Conservation (phyloP, 2,888 invertebrate genomes). For the Agrilus biguttatus region DNA sequence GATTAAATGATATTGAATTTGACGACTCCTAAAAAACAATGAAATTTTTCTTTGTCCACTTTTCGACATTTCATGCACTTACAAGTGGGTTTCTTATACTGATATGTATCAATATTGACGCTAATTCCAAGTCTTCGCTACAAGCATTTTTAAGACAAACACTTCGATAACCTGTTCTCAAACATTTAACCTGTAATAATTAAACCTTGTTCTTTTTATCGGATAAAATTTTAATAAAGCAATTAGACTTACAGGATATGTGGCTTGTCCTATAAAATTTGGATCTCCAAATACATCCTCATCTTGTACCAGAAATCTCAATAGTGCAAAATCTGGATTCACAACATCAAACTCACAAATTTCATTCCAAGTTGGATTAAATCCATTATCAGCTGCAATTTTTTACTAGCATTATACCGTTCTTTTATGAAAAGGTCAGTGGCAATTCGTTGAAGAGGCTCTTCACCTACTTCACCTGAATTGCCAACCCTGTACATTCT, state of each 20-base stretch:
- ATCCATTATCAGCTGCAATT: constrained; percentile 72
- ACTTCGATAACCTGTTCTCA: constrained; percentile 80
- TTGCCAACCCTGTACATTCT: no score
- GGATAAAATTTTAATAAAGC: not conserved
- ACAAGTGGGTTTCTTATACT: constrained; percentile 39
- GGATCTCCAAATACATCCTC: constrained; percentile 96
- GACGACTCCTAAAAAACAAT: constrained; percentile 10
- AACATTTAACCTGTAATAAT: constrained; percentile 45
- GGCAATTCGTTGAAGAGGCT: no score
- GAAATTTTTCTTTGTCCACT: not conserved
- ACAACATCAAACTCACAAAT: constrained; percentile 65
- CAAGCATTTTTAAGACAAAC: constrained; percentile 79
- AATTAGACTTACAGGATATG: constrained; percentile 56
- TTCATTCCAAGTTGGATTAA: constrained; percentile 89
- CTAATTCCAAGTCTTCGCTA: constrained; percentile 85
- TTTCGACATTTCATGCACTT: constrained; percentile 8
- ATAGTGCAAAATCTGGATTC: constrained; percentile 70
- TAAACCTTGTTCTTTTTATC: not conserved
- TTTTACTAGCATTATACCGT: not conserved
- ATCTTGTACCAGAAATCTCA: constrained; percentile 81
- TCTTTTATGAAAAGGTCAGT: not conserved
- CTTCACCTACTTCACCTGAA: no score
- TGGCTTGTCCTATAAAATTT: constrained; percentile 93
- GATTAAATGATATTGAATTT: constrained; percentile 8
- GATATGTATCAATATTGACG: constrained; percentile 74